Percentiles rank a stretch among this genome's conserved stretches.
phyloP scores from a whole-genome alignment of 1,140 invertebrate genomes.

The Muscidifurax raptorellus region DNA sequence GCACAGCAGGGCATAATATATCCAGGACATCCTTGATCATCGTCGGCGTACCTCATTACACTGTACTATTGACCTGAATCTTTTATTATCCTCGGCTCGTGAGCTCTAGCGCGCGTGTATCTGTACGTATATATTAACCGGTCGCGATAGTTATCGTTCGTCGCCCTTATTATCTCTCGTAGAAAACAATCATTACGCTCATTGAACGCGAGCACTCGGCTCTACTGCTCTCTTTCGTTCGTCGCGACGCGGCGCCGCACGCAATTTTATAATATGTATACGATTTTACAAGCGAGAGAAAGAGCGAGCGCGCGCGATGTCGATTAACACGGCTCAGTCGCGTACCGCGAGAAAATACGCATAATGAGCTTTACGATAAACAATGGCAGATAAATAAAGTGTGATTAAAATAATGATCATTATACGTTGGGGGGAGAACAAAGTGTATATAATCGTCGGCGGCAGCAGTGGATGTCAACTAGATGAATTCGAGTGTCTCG shows the following conservation, averaged over 20 bases:
- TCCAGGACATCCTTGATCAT: constrained; percentile 59
- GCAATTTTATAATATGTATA: constrained; percentile 42
- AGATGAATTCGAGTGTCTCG: background rate
- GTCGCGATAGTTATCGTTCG: constrained; percentile 51
- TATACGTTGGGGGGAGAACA: background rate
- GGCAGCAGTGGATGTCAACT: background rate
- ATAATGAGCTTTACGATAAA: constrained; percentile 34
- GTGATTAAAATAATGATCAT: constrained; percentile 46
- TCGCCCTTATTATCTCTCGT: constrained; percentile 63
- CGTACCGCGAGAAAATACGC: background rate
- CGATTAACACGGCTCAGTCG: constrained; percentile 36
- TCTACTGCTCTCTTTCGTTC: background rate
- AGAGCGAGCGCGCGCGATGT: constrained; percentile 1
- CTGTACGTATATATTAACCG: constrained; percentile 12
- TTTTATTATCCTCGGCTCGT: constrained; percentile 63
- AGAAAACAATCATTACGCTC: constrained; percentile 67
- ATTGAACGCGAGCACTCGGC: constrained; percentile 56
- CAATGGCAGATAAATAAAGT: constrained; percentile 30
- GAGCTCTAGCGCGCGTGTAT: background rate
- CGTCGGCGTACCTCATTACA: constrained; percentile 65
- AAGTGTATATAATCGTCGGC: background rate
- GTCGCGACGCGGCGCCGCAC: constrained; percentile 26
- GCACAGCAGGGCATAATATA: constrained; percentile 34
- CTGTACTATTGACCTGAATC: constrained; percentile 69
- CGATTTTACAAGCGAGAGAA: constrained; percentile 3